phyloP scores from a whole-genome alignment of 2,113 vertebrate species.

The Argyrosomus japonicus region DNA sequence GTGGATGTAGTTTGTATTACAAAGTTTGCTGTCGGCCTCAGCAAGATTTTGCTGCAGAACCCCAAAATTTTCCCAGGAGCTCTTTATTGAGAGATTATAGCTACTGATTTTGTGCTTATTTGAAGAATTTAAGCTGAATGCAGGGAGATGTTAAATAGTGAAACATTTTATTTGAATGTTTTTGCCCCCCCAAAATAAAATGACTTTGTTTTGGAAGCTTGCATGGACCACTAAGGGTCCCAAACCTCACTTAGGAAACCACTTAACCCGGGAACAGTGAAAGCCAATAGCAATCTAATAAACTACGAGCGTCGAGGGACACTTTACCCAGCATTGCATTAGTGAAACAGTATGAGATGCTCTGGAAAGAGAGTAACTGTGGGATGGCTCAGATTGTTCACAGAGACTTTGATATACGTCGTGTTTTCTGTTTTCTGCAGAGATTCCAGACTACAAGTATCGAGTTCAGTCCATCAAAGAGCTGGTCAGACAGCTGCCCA shows the following conservation, averaged over 20 bases:
- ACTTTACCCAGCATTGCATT: not conserved
- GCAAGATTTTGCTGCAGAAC: not conserved
- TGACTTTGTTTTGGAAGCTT: not conserved
- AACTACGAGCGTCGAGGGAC: too few species aligned
- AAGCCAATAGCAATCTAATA: too few species aligned
- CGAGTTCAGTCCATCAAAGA: constrained; percentile 90
- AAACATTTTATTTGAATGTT: too few species aligned
- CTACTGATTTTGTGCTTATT: too few species aligned
- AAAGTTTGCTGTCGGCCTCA: not conserved
- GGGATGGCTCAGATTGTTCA: not conserved
- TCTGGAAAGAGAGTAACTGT: not conserved
- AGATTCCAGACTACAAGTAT: constrained; percentile 89
- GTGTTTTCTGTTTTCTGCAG: constrained; percentile 77
- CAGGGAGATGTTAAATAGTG: too few species aligned
- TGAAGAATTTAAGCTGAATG: too few species aligned
- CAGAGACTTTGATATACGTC: not conserved
- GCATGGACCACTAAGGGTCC: not conserved
- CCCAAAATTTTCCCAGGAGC: not conserved
- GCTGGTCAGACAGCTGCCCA: constrained; percentile 92
- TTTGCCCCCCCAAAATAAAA: not conserved
- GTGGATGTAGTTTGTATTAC: not conserved
- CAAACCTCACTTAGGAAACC: not conserved
- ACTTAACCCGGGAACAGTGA: too few species aligned
- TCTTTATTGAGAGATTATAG: too few species aligned
- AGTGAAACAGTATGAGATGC: not conserved